Evolutionary conservation across 2,888 invertebrate species (phyloP).

Genomic region (Drosophila atripex): DNA sequence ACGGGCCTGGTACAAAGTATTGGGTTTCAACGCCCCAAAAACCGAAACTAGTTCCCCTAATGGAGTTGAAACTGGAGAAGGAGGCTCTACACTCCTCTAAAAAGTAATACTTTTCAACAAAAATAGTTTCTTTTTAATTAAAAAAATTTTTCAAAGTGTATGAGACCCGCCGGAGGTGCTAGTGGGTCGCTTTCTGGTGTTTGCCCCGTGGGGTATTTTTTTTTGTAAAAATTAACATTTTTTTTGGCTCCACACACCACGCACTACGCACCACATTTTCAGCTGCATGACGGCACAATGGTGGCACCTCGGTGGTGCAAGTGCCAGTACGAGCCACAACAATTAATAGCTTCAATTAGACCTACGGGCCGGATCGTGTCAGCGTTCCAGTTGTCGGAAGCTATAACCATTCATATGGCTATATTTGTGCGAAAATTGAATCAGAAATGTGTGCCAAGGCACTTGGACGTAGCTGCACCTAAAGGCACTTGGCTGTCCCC

Average conservation of each 20-base stretch:
- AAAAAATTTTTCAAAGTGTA: slow-evolving; percentile 9
- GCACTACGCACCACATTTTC: slow-evolving; percentile 19
- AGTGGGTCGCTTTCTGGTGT: slow-evolving; percentile 36
- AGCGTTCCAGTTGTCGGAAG: slow-evolving; percentile 73
- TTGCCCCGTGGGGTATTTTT: slow-evolving; percentile 30
- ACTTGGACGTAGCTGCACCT: slow-evolving; percentile 59
- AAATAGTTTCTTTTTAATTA: too few relatives aligned
- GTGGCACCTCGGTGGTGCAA: slow-evolving; percentile 24
- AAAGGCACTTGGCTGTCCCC: slow-evolving; percentile 27
- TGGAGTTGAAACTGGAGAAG: slow-evolving; percentile 27
- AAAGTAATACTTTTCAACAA: too few relatives aligned
- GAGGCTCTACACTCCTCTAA: background rate
- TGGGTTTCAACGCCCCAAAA: slow-evolving; percentile 61
- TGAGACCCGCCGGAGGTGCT: slow-evolving; percentile 14
- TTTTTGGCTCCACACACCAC: slow-evolving; percentile 35
- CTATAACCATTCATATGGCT: slow-evolving; percentile 76
- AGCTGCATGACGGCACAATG: slow-evolving; percentile 22
- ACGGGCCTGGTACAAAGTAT: slow-evolving; percentile 55
- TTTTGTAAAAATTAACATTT: slow-evolving; percentile 65
- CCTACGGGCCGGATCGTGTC: slow-evolving; percentile 61
- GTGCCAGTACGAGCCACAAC: slow-evolving; percentile 57
- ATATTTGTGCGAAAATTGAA: slow-evolving; percentile 75
- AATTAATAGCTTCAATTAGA: slow-evolving; percentile 79
- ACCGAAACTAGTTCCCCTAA: slow-evolving; percentile 56
- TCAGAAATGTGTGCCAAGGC: slow-evolving; percentile 68